These are phyloP conservation scores for Lepilemur septentrionalis DNA, from an alignment of 2,797 vertebrate species.

Conservation along the genomic window DNA sequence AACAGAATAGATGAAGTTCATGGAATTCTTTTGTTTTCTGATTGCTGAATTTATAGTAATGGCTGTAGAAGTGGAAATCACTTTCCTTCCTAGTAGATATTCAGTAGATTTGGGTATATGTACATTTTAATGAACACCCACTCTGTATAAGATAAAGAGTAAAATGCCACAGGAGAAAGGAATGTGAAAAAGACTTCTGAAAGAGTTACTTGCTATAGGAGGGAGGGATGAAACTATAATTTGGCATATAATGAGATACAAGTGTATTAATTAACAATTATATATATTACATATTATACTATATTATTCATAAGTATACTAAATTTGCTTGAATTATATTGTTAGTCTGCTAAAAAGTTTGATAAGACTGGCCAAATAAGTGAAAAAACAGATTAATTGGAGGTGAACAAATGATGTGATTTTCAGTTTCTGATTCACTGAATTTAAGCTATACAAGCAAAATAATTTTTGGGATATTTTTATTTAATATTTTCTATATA, in stretches of 20 bases:
- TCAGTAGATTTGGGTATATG: not conserved
- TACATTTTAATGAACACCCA: not conserved
- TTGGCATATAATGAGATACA: not conserved
- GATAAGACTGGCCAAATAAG: not conserved
- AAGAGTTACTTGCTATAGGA: not conserved
- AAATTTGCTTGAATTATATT: not conserved
- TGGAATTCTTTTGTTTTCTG: not conserved
- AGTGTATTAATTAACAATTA: not conserved
- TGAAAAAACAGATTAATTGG: not conserved
- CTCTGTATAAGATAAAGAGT: not conserved
- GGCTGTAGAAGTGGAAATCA: not conserved
- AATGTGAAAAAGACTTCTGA: constrained; percentile 9
- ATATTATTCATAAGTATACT: too few species aligned
- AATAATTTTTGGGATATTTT: not conserved
- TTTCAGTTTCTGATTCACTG: constrained; percentile 1
- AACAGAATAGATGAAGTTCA: not conserved
- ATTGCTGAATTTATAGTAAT: not conserved
- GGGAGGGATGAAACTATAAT: not conserved
- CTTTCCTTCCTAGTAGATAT: not conserved
- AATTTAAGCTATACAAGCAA: not conserved
- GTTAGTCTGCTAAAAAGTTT: constrained; percentile 21
- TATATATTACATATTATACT: not conserved
- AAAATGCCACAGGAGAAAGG: not conserved
- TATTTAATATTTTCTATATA: not conserved
- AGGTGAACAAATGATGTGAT: not conserved